phyloP scores from a whole-genome alignment of 2,888 invertebrate species.

The Julus scandinavius region DNA sequence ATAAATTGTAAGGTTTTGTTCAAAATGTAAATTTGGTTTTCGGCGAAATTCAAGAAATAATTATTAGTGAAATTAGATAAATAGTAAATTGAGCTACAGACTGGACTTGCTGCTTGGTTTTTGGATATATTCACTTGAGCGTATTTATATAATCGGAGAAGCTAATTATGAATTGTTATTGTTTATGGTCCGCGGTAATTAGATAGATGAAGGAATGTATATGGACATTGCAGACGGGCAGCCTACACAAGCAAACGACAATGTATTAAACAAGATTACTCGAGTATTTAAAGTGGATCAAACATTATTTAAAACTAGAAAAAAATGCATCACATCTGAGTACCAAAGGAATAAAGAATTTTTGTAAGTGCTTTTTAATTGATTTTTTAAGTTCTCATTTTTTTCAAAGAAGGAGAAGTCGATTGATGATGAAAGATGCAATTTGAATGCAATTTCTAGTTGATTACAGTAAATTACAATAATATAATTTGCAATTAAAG shows the following conservation, averaged over 20 bases:
- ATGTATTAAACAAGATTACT: neutral
- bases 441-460: no score
- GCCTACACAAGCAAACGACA: neutral
- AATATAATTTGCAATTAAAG: no score
- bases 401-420: neutral
- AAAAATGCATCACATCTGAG: slow-evolving; percentile 85
- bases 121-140: no score
- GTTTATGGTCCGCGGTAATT: neutral
- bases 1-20: no score
- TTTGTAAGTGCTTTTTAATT: slow-evolving; percentile 74
- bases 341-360: slow-evolving; percentile 93
- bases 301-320: slow-evolving; percentile 78
- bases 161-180: neutral
- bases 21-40: no score
- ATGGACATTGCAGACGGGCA: neutral
- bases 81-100: no score
- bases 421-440: no score
- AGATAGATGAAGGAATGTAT: slow-evolving; percentile 3
- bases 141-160: neutral
- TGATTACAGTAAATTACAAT: no score
- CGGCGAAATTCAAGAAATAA: no score
- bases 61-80: no score
- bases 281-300: slow-evolving; percentile 69
- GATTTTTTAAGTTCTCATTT: neutral
- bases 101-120: no score